These are phyloP conservation scores for Sterna hirundo DNA, from an alignment of 2,113 vertebrate genomes.

Conservation along the genomic window DNA sequence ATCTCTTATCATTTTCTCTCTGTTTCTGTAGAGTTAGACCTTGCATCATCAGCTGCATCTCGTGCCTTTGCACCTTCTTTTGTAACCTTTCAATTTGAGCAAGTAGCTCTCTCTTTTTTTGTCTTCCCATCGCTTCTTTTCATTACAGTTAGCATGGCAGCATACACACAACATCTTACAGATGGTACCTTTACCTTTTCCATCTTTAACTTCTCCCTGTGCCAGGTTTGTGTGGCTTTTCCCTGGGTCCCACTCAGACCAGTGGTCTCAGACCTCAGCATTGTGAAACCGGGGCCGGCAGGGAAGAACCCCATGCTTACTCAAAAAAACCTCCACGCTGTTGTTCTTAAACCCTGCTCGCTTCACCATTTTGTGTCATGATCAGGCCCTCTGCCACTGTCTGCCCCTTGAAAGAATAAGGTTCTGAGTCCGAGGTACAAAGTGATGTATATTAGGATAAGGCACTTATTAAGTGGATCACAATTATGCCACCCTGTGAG, in stretches of 20 bases:
- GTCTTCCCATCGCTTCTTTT: not conserved
- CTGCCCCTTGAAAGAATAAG: not conserved
- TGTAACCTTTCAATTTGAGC: not conserved
- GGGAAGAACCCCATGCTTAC: too few relatives aligned
- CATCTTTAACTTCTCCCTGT: not conserved
- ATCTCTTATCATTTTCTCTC: not conserved
- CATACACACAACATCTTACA: not conserved
- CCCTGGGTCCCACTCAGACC: not conserved
- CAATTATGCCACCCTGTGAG: not conserved
- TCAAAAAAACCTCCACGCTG: not conserved
- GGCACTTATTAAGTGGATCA: not conserved
- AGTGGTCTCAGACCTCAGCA: not conserved
- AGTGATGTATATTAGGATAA: not conserved
- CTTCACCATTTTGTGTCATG: fast-evolving
- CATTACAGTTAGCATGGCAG: too few relatives aligned
- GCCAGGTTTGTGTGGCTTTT: not conserved
- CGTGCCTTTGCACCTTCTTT: not conserved
- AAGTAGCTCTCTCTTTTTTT: not conserved
- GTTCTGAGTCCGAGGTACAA: not conserved
- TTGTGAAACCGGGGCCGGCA: fast-evolving
- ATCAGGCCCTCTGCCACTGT: not conserved
- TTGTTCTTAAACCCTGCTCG: fast-evolving
- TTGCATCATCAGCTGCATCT: not conserved
- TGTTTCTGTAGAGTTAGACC: not conserved
- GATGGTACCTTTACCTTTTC: not conserved